A percentile compares a stretch with the other conserved stretches of the same genome.
These are phyloP conservation scores for Mormoops blainvillei DNA, from an alignment of 2,113 vertebrate genomes.

Conservation along the genomic window DNA sequence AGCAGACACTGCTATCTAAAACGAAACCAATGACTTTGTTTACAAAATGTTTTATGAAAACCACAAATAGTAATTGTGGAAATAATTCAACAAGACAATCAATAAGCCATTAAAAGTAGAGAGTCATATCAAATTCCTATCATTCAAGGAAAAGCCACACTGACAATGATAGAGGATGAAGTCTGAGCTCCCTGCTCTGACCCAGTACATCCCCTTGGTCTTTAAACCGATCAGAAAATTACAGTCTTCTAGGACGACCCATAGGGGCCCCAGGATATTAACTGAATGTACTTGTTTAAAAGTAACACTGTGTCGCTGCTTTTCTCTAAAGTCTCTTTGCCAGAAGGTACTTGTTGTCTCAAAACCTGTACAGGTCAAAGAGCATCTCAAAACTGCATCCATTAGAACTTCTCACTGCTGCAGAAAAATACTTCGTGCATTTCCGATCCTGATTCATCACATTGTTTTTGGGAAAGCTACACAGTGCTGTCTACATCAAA, in stretches of 20 bases:
- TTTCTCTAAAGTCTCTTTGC: not conserved
- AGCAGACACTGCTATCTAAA: not conserved
- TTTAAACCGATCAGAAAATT: not conserved
- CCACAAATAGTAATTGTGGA: not conserved
- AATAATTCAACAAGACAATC: not conserved
- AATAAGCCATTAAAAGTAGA: not conserved
- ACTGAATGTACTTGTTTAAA: not conserved
- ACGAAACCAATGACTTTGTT: not conserved
- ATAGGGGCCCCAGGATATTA: not conserved
- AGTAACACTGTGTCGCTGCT: not conserved
- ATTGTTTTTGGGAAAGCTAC: not conserved
- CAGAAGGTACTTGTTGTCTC: not conserved
- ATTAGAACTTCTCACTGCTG: not conserved
- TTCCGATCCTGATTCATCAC: not conserved
- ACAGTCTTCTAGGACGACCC: not conserved
- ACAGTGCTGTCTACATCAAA: not conserved
- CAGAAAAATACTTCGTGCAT: not conserved
- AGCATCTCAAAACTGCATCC: not conserved
- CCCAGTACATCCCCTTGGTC: not conserved
- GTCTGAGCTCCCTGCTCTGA: not conserved
- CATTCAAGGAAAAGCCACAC: not conserved
- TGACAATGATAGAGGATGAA: not conserved
- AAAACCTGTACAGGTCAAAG: not conserved
- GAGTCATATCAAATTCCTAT: not conserved
- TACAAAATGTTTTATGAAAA: conserved; percentile 13